Base-by-base conservation (phyloP, 2,797 vertebrate genomes). In the Geotrypetes seraphini region DNA sequence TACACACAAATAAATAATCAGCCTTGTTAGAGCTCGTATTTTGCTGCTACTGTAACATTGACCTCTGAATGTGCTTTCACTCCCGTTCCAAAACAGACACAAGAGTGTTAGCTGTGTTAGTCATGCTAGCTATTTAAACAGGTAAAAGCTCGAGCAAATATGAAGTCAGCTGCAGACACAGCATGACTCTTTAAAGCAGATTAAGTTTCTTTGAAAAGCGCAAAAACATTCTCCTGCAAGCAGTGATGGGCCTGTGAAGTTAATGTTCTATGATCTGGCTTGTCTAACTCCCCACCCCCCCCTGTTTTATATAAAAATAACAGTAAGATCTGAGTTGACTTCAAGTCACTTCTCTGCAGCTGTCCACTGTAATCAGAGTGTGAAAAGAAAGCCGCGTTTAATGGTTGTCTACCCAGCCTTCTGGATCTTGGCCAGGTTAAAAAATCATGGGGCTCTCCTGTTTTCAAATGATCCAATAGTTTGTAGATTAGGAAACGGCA, bases 131-230 rank as follows among this genome's bases (percentile, higher is more conserved):
- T 25, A 25, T 33, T n/a, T 59, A 45, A 66, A 49, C 47, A 33
- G 53, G 37, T 50, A 57, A 41, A 58, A 47, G 10, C 43, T 49
- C 57, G 45, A 50, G 62, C 36, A 58, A 54, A 56, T 19, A 41
- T 37, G 34, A 52, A 54, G 38, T 55, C 50, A 59, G 46, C 12
- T 24, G 23, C 43, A 50, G 30, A 33, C 45, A 21, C 51, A 57
- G 31, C 33, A 54, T 28, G 47, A 20, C 20, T 25, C 12, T 43
- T 52, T 12, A n/a, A 43, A 36, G 30, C 26, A 56, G 61, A 63
- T 60, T 49, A 36, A 35, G 33, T 57, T 62, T 69, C 52, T 61
- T 60, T 52, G 12, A 20, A 57, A 53, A 65, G 62, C 54, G 42
- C 20, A 52, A 54, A 50, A 57, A 47, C 33, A 55, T 10, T 3